Conservation (phyloP, 1,140 invertebrate species). For the Agraylea sexmaculata region DNA sequence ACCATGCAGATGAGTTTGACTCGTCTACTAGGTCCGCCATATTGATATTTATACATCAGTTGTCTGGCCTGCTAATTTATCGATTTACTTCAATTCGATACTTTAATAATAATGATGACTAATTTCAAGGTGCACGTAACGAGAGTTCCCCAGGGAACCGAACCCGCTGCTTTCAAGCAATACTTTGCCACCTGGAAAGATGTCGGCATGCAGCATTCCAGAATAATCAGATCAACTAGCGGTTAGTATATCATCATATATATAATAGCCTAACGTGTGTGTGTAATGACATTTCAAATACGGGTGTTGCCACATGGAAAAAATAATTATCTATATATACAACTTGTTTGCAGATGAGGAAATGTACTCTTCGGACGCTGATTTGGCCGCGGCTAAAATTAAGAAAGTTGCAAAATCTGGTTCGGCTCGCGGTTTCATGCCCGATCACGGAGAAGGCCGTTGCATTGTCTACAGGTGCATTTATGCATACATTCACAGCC, state of each 20-base stretch:
- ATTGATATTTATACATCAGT: too few relatives aligned
- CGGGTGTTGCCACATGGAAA: too few relatives aligned
- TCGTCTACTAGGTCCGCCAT: too few relatives aligned
- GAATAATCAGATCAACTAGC: slow-evolving; percentile 40
- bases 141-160: slow-evolving; percentile 58
- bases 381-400: slow-evolving; percentile 25
- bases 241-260: slow-evolving; percentile 16
- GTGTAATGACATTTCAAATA: neutral
- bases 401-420: slow-evolving; percentile 34
- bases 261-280: too few relatives aligned
- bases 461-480: slow-evolving; percentile 31
- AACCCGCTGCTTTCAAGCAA: slow-evolving; percentile 66
- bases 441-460: slow-evolving; percentile 52
- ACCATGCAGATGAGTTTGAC: too few relatives aligned
- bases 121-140: slow-evolving; percentile 47
- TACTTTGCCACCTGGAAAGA: slow-evolving; percentile 68
- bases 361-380: slow-evolving; percentile 31
- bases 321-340: too few relatives aligned
- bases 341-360: slow-evolving; percentile 27
- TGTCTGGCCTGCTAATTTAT: too few relatives aligned
- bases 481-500: too few relatives aligned
- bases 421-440: slow-evolving; percentile 55
- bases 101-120: neutral
- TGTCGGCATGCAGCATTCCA: slow-evolving; percentile 43
- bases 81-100: too few relatives aligned